Percentiles rank a stretch among this genome's conserved stretches.
phyloP scores from a whole-genome alignment of 2,888 invertebrate species.

The Acronicta psi region DNA sequence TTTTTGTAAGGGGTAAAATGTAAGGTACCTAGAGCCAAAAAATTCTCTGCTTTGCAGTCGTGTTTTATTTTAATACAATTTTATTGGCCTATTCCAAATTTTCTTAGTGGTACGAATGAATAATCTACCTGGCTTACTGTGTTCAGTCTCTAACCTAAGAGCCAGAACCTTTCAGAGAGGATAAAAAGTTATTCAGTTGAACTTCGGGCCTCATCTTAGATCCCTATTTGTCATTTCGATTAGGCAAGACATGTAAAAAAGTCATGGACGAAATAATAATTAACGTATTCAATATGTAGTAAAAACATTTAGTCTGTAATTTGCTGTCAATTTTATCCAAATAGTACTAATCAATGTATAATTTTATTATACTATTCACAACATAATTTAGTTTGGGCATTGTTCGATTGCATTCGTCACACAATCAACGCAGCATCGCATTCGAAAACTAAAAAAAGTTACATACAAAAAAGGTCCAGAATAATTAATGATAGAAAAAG shows the following conservation, averaged over 20 bases:
- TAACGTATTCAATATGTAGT: neutral
- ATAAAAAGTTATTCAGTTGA: too few species aligned
- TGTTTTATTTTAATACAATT: neutral
- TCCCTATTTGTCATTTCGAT: too few species aligned
- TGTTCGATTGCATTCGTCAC: conserved; percentile 53
- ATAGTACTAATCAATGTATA: neutral
- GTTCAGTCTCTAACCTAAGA: too few species aligned
- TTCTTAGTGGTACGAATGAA: too few species aligned
- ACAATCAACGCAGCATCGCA: conserved; percentile 58
- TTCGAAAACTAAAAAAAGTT: conserved; percentile 49
- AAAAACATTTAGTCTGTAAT: neutral
- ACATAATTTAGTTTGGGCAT: conserved; percentile 8
- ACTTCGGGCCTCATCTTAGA: too few species aligned
- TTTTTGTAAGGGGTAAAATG: conserved; percentile 51
- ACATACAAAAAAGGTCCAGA: conserved; percentile 52
- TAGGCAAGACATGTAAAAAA: too few species aligned
- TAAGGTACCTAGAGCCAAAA: conserved; percentile 4
- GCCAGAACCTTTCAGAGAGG: too few species aligned
- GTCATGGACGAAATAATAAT: too few species aligned
- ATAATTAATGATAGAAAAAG: conserved; percentile 77
- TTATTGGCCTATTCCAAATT: too few species aligned
- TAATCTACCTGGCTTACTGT: too few species aligned
- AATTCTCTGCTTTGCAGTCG: neutral
- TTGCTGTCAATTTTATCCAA: neutral
- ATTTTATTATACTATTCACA: conserved; percentile 20